Conservation (phyloP, 2,797 vertebrate species). For the Microhierax caerulescens region DNA sequence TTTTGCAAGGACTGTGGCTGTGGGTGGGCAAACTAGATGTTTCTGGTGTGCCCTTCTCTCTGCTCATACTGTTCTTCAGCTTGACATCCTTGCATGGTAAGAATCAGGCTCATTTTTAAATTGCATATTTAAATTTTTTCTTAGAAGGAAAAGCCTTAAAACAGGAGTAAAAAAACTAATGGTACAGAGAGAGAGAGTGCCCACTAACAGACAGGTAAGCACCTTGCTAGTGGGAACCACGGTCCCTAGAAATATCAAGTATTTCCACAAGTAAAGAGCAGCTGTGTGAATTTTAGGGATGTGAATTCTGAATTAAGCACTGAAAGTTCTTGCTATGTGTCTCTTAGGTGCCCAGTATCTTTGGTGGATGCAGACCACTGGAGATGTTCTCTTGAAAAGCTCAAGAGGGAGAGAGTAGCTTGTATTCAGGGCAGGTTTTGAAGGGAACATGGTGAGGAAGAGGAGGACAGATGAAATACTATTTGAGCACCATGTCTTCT, state of each 20-base stretch:
- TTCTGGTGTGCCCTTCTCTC: neutral
- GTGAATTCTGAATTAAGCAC: neutral
- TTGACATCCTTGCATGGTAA: neutral
- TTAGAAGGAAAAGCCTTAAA: neutral
- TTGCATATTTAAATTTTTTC: neutral
- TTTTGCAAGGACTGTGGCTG: neutral
- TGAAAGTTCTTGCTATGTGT: neutral
- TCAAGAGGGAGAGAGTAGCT: neutral
- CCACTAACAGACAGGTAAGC: neutral
- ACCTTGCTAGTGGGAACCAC: neutral
- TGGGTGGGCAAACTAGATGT: neutral
- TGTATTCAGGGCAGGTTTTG: neutral
- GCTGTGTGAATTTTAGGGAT: neutral
- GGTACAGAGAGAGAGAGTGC: neutral
- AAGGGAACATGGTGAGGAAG: neutral
- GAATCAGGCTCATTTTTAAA: neutral
- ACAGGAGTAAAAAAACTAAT: neutral
- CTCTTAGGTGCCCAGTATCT: neutral
- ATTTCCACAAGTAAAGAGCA: neutral
- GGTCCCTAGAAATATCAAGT: neutral
- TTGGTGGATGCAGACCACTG: neutral
- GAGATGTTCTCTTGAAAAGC: neutral
- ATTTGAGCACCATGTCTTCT: neutral
- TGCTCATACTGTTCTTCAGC: neutral
- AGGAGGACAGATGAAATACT: neutral